phyloP scores from a whole-genome alignment of 2,113 vertebrate species.

The Theropithecus gelada region DNA sequence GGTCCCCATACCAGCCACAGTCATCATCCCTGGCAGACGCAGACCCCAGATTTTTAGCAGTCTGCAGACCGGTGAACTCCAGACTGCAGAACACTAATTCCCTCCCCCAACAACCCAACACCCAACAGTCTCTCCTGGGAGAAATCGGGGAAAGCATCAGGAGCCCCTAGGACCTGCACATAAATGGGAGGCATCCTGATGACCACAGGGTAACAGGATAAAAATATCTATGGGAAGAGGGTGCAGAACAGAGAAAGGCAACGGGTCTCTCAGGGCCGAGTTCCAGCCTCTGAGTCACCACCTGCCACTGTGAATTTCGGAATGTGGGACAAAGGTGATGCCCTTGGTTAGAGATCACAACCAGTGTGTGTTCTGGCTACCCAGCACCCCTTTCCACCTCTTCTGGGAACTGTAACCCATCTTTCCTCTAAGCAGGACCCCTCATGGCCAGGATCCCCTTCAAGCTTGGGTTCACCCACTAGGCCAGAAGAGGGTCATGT shows the following conservation, averaged over 20 bases:
- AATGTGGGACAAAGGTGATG: not conserved
- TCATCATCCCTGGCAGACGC: accelerated
- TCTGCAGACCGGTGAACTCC: not conserved
- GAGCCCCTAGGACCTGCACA: not conserved
- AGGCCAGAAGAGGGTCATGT: not conserved
- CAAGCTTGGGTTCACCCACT: accelerated
- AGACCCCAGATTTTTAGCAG: accelerated
- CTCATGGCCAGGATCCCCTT: accelerated
- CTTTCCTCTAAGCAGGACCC: not conserved
- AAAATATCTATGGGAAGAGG: accelerated
- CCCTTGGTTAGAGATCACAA: not conserved
- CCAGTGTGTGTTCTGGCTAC: accelerated
- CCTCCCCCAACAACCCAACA: not conserved
- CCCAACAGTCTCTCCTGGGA: not conserved
- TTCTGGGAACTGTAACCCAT: accelerated
- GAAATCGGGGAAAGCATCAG: not conserved
- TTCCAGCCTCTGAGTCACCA: not conserved
- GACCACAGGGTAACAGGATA: not conserved
- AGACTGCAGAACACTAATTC: accelerated
- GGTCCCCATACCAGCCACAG: not conserved
- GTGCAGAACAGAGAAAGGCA: no score
- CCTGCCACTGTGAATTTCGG: not conserved
- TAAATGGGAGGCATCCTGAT: accelerated
- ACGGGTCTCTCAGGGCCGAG: not conserved
- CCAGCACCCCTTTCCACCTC: not conserved